These are phyloP conservation scores for Gandaritis pyraliata DNA, from an alignment of 2,888 invertebrate genomes.

Conservation along the genomic window DNA sequence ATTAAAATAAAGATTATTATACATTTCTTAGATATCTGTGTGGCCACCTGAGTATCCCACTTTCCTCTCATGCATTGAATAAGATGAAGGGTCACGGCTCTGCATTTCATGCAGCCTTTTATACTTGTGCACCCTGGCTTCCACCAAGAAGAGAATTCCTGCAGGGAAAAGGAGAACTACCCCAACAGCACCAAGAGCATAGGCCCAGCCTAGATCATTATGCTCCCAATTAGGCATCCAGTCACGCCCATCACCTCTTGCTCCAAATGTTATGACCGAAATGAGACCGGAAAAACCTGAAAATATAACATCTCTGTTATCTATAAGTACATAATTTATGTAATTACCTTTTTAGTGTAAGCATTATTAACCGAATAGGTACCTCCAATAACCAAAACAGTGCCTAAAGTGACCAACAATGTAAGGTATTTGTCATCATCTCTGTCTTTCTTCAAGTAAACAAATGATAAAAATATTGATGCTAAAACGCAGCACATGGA, in stretches of 20 bases:
- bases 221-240: constrained; percentile 99
- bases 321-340: not conserved
- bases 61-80: constrained; percentile 88
- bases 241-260: constrained; percentile 94
- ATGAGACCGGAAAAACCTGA: constrained; percentile 91
- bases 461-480: constrained; percentile 88
- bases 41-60: constrained; percentile 82
- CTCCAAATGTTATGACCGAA: constrained; percentile 94
- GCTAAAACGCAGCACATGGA: constrained; percentile 92
- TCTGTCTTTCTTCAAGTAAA: constrained; percentile 89
- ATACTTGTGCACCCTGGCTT: constrained; percentile 91
- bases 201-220: constrained; percentile 97
- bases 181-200: constrained; percentile 92
- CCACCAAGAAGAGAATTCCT: constrained; percentile 92
- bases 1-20: not conserved
- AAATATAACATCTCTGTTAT: constrained; percentile 44
- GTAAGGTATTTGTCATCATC: constrained; percentile 91
- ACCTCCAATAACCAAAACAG: constrained; percentile 88
- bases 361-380: constrained; percentile 37
- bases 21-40: constrained; percentile 87
- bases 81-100: constrained; percentile 86
- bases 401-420: constrained; percentile 89
- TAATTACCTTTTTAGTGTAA: too few relatives aligned
- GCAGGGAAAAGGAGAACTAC: constrained; percentile 90
- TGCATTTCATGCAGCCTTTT: constrained; percentile 89